Evolutionary conservation across 2,888 invertebrate genomes (phyloP), one percentile per base, ranked within the genome.

Genomic region (Harpalus rubripes): DNA sequence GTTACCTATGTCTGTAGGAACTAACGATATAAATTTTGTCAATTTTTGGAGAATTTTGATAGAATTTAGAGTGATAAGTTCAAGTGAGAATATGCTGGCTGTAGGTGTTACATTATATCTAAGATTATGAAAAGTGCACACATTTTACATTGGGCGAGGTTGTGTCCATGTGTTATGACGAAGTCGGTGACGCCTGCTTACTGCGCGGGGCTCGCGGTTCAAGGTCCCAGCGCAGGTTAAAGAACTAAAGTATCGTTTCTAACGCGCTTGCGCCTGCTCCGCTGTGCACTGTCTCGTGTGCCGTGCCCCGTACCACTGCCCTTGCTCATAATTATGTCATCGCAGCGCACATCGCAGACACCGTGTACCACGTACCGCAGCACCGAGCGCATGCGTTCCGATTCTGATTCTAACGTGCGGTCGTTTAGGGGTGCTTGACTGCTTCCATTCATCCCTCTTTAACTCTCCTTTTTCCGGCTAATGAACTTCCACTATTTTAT

Each of bases 191-290:
- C 63, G 59, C 63, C 7, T 22, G 12, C 5, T 63, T 59, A 32
- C 15, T 39, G n/a, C 22, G 68, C 39, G 72, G 44, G 72, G 72
- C 72, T 18, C 18, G 16, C 39, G 72, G 72, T 74, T 74, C 72
- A 74, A 74, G 72, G 72, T 74, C 18, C 18, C 44, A 10, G 18
- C 72, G 72, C 72, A 16, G 72, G 72, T 74, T 74, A 74, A 74
- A 44, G 72, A 74, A 74, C 72, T 74, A 41, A 44, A 18, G 72
- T 74, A 18, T 68, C 44, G 72, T 74, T 44, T 18, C 44, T 41
- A 12, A 10, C 12, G 12, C 63, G 59, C 16, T 59, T 16, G 18
- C 59, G n/a, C 16, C 12, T 12, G 59, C 59, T 15, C 18, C 22
- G 63, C 63, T 10, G 10, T 12, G 3, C 22, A 1, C 26, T 63